Percentiles rank a stretch among this genome's conserved stretches.
Conservation (phyloP, 2,113 vertebrate genomes). For the Pedetes capensis region DNA sequence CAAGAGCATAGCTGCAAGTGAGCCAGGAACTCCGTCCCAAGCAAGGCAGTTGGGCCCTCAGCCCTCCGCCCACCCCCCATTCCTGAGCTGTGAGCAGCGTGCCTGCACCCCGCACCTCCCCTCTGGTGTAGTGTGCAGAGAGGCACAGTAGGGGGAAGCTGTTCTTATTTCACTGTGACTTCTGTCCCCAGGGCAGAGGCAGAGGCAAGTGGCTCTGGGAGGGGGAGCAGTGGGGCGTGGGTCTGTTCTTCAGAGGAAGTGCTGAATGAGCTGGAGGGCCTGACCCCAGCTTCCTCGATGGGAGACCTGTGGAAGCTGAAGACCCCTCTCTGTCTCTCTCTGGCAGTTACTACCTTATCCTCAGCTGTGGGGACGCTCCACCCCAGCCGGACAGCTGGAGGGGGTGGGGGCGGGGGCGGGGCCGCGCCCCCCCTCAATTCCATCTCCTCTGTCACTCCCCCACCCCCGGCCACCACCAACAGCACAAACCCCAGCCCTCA, state of each 20-base stretch:
- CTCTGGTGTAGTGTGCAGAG: not conserved
- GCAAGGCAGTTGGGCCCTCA: not conserved
- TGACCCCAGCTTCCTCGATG: not conserved
- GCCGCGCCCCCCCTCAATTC: slow-evolving; percentile 72
- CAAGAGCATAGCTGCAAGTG: not conserved
- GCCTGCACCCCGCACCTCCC: rapidly evolving
- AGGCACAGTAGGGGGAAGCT: not conserved
- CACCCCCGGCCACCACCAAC: slow-evolving; percentile 90
- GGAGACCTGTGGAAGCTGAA: not conserved
- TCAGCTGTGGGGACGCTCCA: slow-evolving; percentile 87
- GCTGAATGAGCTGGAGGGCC: not conserved
- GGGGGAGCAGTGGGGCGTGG: not conserved
- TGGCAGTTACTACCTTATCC: slow-evolving; percentile 91
- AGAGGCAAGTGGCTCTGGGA: not conserved
- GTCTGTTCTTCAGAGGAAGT: not conserved
- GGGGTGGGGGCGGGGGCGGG: slow-evolving; percentile 74
- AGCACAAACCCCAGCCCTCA: slow-evolving; percentile 90
- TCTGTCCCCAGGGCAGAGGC: not conserved
- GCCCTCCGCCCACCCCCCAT: not conserved
- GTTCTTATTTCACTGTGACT: not conserved
- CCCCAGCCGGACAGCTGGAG: slow-evolving; percentile 85
- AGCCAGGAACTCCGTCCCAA: not conserved
- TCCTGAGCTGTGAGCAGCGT: no score
- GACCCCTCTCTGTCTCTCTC: slow-evolving; percentile 50
- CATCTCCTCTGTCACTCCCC: slow-evolving; percentile 87